These are phyloP conservation scores for Drosophila pullipes DNA, from an alignment of 2,888 invertebrate species.

Conservation along the genomic window DNA sequence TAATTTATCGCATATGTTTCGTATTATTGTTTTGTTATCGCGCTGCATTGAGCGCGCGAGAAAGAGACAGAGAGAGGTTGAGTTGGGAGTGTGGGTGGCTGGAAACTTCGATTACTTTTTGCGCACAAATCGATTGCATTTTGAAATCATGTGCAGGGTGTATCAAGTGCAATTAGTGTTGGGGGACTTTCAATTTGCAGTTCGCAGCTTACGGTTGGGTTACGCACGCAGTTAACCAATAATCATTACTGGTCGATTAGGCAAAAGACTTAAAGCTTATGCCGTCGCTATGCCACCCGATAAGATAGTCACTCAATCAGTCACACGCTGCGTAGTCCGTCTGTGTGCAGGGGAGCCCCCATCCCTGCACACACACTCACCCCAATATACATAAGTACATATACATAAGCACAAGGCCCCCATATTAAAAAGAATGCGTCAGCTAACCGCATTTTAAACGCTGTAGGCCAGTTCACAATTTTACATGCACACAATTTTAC, in stretches of 20 bases:
- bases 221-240: constrained; percentile 24
- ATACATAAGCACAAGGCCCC: constrained; percentile 45
- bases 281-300: constrained; percentile 43
- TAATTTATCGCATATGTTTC: constrained; percentile 66
- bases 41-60: constrained; percentile 9
- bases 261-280: constrained; percentile 57
- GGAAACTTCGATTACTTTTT: constrained; percentile 42
- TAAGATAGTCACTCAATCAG: constrained; percentile 58
- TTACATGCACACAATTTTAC: constrained; percentile 43
- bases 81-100: constrained; percentile 9
- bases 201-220: constrained; percentile 18
- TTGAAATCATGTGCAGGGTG: constrained; percentile 11
- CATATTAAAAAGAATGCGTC: constrained; percentile 59
- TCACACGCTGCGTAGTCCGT: constrained; percentile 11
- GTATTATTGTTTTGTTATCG: constrained; percentile 15
- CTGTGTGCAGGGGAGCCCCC: constrained; percentile 13
- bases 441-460: constrained; percentile 44
- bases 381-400: constrained; percentile 39
- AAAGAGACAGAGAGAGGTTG: background rate
- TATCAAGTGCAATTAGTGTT: constrained; percentile 16
- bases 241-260: constrained; percentile 61
- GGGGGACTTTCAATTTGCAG: constrained; percentile 14
- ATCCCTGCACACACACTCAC: constrained; percentile 21
- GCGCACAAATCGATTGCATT: constrained; percentile 34
- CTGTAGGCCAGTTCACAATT: constrained; percentile 39